Conservation (phyloP, 2,113 vertebrate species). For the Pseudorasbora parva region DNA sequence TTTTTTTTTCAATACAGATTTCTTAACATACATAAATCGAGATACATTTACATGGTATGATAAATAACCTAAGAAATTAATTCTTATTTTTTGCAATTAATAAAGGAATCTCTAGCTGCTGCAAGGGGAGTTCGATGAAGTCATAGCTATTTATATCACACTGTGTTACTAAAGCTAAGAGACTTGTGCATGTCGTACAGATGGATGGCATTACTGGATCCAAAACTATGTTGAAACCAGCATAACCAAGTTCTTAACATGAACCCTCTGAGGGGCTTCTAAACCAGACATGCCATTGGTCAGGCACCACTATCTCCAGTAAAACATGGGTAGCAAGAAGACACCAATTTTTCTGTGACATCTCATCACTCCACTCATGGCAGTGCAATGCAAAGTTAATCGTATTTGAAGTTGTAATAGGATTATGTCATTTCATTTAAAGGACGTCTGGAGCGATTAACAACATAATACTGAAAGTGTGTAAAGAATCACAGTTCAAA, state of each 20-base stretch:
- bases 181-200: neutral
- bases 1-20: too few relatives aligned
- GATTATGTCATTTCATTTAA: constrained; percentile 80
- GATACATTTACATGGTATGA: too few relatives aligned
- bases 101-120: neutral
- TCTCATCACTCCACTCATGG: constrained; percentile 58
- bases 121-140: constrained; percentile 8
- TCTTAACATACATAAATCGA: too few relatives aligned
- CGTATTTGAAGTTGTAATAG: constrained; percentile 77
- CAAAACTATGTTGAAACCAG: constrained; percentile 11
- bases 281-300: constrained; percentile 25
- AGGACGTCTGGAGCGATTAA: constrained; percentile 74
- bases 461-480: constrained; percentile 51
- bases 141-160: neutral
- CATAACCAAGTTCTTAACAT: constrained; percentile 9
- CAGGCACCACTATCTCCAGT: constrained; percentile 4
- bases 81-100: too few relatives aligned
- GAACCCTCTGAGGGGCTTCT: constrained; percentile 22
- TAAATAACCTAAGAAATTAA: too few relatives aligned
- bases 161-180: neutral
- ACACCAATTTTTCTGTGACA: constrained; percentile 5
- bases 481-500: constrained; percentile 68
- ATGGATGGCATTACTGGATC: constrained; percentile 15
- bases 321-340: neutral
- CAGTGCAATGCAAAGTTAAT: constrained; percentile 75